Evolutionary conservation across 2,888 invertebrate species (phyloP).

Genomic region (Blomia tropicalis): DNA sequence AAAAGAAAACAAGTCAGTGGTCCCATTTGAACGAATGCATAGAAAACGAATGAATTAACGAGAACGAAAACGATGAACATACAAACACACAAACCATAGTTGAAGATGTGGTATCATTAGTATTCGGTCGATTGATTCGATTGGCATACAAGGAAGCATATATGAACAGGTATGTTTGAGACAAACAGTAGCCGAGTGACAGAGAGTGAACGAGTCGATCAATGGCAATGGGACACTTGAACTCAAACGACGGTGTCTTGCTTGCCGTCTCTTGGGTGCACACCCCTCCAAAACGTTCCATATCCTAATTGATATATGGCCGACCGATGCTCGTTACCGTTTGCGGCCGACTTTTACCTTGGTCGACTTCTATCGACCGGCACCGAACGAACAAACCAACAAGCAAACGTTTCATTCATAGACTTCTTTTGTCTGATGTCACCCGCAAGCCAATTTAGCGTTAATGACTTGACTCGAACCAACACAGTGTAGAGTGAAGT

Average conservation of each 20-base stretch:
- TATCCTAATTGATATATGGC: background rate
- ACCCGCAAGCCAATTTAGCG: slow-evolving; percentile 13
- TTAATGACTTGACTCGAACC: slow-evolving; percentile 9
- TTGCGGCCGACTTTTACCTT: background rate
- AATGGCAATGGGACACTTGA: too few species aligned
- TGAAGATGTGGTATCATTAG: background rate
- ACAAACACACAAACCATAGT: too few species aligned
- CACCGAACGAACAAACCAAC: too few species aligned
- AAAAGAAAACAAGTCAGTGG: background rate
- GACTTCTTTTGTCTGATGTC: too few species aligned
- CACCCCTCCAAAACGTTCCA: too few species aligned
- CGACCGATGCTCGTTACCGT: background rate
- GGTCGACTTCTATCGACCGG: background rate
- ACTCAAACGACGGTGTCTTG: background rate
- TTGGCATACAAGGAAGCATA: background rate
- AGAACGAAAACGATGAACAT: too few species aligned
- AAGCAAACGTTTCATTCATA: too few species aligned
- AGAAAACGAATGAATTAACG: background rate
- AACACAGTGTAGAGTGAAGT: slow-evolving; percentile 2
- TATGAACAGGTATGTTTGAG: background rate
- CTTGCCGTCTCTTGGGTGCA: background rate
- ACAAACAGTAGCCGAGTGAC: background rate
- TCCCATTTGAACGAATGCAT: background rate
- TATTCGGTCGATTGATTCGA: background rate
- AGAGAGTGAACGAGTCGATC: too few species aligned